Evolutionary conservation across 2,888 invertebrate species (phyloP).

Genomic region (Buathra laborator): DNA sequence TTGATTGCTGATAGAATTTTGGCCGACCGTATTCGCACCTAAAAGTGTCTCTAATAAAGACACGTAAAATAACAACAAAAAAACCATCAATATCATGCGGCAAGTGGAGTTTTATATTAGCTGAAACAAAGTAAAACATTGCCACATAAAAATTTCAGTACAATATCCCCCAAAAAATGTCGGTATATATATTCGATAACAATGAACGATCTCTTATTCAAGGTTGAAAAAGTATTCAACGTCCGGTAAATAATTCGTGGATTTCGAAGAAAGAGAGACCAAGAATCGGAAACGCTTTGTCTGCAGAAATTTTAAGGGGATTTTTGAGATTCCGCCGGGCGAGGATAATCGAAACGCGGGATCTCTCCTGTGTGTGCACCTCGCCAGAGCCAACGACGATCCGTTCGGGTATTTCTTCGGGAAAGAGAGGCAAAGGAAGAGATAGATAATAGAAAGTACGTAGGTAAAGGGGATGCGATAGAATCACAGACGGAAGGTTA

Average conservation of each 20-base stretch:
- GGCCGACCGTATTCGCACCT: background rate
- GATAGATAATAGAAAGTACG: conserved; percentile 31
- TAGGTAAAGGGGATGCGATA: conserved; percentile 17
- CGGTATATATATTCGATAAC: background rate
- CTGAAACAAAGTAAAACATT: background rate
- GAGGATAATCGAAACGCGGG: background rate
- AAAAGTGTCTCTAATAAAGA: too few species aligned
- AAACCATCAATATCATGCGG: too few species aligned
- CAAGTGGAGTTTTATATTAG: background rate
- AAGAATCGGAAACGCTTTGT: background rate
- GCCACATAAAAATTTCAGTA: background rate
- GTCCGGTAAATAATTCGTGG: background rate
- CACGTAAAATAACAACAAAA: too few species aligned
- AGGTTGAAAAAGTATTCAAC: background rate
- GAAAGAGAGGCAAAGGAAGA: background rate
- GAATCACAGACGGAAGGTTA: background rate
- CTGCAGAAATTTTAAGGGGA: conserved; percentile 30
- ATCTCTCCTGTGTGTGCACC: background rate
- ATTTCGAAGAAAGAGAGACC: background rate
- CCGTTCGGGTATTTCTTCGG: background rate
- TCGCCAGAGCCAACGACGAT: conserved; percentile 4
- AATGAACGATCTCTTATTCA: background rate
- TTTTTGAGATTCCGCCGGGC: background rate
- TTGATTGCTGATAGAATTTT: background rate
- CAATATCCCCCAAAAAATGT: background rate